Evolutionary conservation across 2,113 vertebrate species (phyloP).

Genomic region (Deroptyus accipitrinus): DNA sequence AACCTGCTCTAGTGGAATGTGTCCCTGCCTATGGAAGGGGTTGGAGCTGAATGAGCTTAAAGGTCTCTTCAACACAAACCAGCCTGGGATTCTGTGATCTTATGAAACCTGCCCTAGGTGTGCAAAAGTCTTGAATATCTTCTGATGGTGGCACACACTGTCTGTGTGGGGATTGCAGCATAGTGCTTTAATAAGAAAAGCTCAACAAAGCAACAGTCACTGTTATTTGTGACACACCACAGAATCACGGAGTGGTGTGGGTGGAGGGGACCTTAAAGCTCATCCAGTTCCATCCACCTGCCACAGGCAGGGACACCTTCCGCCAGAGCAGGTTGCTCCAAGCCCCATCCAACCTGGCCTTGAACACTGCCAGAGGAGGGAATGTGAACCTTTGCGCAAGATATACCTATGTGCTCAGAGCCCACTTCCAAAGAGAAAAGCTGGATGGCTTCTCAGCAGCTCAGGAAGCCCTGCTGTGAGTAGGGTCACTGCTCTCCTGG

Average conservation of each 20-base stretch:
- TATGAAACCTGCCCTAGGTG: not conserved
- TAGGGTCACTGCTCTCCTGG: not conserved
- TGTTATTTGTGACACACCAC: not conserved
- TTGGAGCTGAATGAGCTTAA: no score
- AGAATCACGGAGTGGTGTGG: not conserved
- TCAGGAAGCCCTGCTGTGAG: accelerated
- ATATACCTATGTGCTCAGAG: accelerated
- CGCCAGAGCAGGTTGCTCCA: not conserved
- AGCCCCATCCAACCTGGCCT: not conserved
- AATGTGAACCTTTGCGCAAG: not conserved
- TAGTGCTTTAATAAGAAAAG: accelerated
- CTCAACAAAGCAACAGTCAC: not conserved
- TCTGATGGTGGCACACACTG: not conserved
- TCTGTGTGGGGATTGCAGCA: accelerated
- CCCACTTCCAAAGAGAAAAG: not conserved
- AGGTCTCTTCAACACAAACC: not conserved
- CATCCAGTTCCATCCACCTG: not conserved
- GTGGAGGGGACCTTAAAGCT: not conserved
- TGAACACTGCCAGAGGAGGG: not conserved
- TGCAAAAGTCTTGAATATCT: not conserved
- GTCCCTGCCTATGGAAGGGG: no score
- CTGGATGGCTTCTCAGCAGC: not conserved
- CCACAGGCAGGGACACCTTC: not conserved
- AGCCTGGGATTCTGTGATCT: not conserved
- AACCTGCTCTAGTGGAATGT: no score